Percentiles rank a stretch among this genome's conserved stretches.
These are phyloP conservation scores for Pogonocherus hispidulus DNA, from an alignment of 2,888 invertebrate genomes.

Conservation along the genomic window DNA sequence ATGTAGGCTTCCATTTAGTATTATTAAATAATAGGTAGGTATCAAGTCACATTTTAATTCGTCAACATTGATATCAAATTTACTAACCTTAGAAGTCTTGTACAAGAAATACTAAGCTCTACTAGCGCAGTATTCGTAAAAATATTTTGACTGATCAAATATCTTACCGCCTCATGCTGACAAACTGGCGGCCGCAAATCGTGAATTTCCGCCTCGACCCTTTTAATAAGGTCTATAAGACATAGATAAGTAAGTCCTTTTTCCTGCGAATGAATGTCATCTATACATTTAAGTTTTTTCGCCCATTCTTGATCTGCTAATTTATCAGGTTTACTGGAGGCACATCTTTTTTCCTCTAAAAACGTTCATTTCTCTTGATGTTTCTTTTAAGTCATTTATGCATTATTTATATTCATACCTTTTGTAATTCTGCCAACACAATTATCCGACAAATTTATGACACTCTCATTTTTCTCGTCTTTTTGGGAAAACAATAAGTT, in stretches of 20 bases:
- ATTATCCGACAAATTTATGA: slow-evolving; percentile 59
- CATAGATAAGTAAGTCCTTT: slow-evolving; percentile 65
- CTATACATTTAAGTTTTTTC: slow-evolving; percentile 64
- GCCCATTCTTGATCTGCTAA: slow-evolving; percentile 48
- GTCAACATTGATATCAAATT: too few relatives aligned
- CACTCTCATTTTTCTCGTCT: slow-evolving; percentile 45
- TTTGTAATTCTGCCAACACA: slow-evolving; percentile 55
- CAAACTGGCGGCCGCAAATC: slow-evolving; percentile 46
- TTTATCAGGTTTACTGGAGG: slow-evolving; percentile 15
- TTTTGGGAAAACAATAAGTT: slow-evolving; percentile 39
- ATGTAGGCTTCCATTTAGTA: too few relatives aligned
- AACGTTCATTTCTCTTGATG: neutral
- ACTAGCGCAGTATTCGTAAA: too few relatives aligned
- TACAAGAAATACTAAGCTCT: too few relatives aligned
- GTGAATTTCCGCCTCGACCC: slow-evolving; percentile 48
- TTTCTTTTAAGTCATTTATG: neutral
- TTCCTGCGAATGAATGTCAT: slow-evolving; percentile 70
- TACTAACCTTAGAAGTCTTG: too few relatives aligned
- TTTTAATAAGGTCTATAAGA: slow-evolving; percentile 52
- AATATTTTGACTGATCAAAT: too few relatives aligned
- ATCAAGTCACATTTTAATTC: too few relatives aligned
- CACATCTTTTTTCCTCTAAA: slow-evolving; percentile 19
- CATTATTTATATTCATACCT: too few relatives aligned
- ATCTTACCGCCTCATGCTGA: slow-evolving; percentile 48
- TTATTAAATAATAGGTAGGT: too few relatives aligned